phyloP scores from a whole-genome alignment of 2,113 vertebrate genomes.

The Pelodiscus sinensis region DNA sequence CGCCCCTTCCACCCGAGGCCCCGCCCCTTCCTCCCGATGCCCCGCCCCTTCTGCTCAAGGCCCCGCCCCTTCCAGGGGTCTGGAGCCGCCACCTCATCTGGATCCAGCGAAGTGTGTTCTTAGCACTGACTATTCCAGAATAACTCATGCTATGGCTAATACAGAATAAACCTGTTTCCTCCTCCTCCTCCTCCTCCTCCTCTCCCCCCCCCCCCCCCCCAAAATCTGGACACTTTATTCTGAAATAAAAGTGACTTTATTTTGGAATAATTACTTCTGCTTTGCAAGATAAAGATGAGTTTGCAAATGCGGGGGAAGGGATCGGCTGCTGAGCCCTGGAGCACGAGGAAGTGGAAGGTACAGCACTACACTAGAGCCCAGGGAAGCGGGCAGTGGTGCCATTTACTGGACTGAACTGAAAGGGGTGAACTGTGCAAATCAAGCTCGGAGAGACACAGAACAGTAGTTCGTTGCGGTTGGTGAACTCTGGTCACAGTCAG shows the following conservation, averaged over 20 bases:
- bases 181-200: too few species aligned
- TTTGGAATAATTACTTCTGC: background rate
- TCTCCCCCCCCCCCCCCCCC: background rate
- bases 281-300: background rate
- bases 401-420: background rate
- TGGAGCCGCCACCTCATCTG: too few species aligned
- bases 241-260: background rate
- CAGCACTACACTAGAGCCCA: background rate
- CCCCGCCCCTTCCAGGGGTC: too few species aligned
- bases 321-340: background rate
- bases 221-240: background rate
- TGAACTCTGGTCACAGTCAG: accelerated
- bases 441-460: background rate
- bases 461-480: background rate
- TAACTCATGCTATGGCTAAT: background rate
- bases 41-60: too few species aligned
- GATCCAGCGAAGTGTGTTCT: too few species aligned
- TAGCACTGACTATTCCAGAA: background rate
- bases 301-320: background rate
- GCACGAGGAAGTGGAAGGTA: accelerated
- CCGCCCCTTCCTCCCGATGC: too few species aligned
- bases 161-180: too few species aligned
- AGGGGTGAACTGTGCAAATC: background rate
- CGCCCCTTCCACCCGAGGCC: too few species aligned
- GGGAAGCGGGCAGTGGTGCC: background rate